These are phyloP conservation scores for Copidosoma aretas DNA, from an alignment of 2,888 invertebrate species.

Conservation along the genomic window DNA sequence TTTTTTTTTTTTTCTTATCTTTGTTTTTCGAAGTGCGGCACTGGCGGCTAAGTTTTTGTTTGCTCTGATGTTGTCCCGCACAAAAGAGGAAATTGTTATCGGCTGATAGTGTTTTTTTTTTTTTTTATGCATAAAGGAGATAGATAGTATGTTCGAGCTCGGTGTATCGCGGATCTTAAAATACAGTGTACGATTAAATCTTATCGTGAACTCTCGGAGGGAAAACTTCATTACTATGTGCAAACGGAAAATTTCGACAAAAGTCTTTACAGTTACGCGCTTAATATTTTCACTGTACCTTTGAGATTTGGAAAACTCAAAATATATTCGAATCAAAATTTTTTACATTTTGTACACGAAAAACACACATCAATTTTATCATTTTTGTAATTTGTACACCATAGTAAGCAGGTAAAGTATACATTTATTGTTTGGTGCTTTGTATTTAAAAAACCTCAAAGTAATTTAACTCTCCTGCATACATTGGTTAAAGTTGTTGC, in stretches of 20 bases:
- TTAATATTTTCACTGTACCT: not conserved
- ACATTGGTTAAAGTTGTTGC: too few relatives aligned
- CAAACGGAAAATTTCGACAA: slow-evolving; percentile 3
- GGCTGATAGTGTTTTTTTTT: not conserved
- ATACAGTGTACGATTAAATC: slow-evolving; percentile 27
- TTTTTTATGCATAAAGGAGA: slow-evolving; percentile 3
- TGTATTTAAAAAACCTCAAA: too few relatives aligned
- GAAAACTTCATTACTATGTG: not conserved
- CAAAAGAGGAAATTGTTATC: slow-evolving; percentile 23
- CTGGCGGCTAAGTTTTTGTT: slow-evolving; percentile 26
- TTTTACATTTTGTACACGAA: not conserved
- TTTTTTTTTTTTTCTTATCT: not conserved
- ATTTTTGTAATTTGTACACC: too few relatives aligned
- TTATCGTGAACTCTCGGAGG: slow-evolving; percentile 16
- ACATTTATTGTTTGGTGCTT: too few relatives aligned
- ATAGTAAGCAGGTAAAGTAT: too few relatives aligned
- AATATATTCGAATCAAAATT: slow-evolving; percentile 9
- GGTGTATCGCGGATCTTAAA: slow-evolving; percentile 18
- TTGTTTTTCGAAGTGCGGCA: slow-evolving; percentile 25
- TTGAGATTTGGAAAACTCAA: slow-evolving; percentile 18
- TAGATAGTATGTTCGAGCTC: slow-evolving; percentile 1
- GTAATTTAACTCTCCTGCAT: too few relatives aligned
- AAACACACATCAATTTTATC: too few relatives aligned
- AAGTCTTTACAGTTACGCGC: not conserved
- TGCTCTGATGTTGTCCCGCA: slow-evolving; percentile 17